Percentiles rank a stretch among this genome's conserved stretches.
phyloP scores from a whole-genome alignment of 2,797 vertebrate genomes.

The Cyprinella venusta region DNA sequence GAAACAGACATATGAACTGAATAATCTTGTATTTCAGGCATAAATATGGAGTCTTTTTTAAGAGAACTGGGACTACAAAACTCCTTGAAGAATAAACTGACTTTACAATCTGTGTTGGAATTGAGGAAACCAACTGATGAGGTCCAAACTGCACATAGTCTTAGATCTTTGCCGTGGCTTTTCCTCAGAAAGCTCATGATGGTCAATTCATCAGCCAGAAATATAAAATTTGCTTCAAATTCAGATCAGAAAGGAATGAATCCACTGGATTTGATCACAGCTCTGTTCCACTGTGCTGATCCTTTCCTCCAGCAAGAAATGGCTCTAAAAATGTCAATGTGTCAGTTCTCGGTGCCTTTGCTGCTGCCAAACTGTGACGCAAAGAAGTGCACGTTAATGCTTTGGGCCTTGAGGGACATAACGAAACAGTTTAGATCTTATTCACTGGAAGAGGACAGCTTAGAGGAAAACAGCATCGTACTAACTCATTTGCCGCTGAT shows the following conservation, averaged over 20 bases:
- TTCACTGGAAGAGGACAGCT: background rate
- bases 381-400: slow-evolving; percentile 67
- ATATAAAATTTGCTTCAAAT: background rate
- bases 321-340: slow-evolving; percentile 76
- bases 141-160: background rate
- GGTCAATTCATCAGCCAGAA: slow-evolving; percentile 12
- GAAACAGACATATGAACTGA: background rate
- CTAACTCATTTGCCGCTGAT: background rate
- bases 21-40: slow-evolving; percentile 1
- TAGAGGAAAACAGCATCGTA: background rate
- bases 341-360: slow-evolving; percentile 80
- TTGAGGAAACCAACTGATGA: background rate
- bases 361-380: slow-evolving; percentile 66
- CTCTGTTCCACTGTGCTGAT: slow-evolving; percentile 74
- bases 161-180: background rate
- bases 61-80: slow-evolving; percentile 1
- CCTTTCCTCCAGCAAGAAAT: slow-evolving; percentile 78
- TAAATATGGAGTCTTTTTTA: background rate
- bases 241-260: slow-evolving; percentile 33
- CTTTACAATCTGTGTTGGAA: background rate
- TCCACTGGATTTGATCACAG: slow-evolving; percentile 71
- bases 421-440: slow-evolving; percentile 71
- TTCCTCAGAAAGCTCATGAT: slow-evolving; percentile 26
- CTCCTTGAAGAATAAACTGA: background rate
- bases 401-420: slow-evolving; percentile 78